Evolutionary conservation across 2,888 invertebrate genomes (phyloP).

Genomic region (Lasius fuliginosus): DNA sequence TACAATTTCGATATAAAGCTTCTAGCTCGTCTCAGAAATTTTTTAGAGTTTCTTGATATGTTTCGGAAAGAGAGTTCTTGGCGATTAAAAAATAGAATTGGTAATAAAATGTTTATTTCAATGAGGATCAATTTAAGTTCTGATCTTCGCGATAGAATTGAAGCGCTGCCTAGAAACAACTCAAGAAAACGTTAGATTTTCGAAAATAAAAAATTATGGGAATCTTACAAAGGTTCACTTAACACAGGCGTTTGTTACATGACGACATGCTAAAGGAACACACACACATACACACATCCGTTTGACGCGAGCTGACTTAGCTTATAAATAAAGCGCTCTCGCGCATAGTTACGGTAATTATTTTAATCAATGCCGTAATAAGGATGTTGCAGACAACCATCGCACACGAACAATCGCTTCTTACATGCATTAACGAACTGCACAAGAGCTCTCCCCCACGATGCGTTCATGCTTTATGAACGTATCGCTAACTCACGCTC

Average conservation of each 20-base stretch:
- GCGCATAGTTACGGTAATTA: conserved; percentile 67
- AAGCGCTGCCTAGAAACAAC: background rate
- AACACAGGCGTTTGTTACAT: conserved; percentile 51
- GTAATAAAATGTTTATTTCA: background rate
- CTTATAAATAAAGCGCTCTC: conserved; percentile 49
- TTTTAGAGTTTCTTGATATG: background rate
- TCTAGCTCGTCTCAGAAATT: background rate
- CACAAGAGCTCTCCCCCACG: conserved; percentile 60
- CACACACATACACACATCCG: background rate
- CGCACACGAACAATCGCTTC: conserved; percentile 64
- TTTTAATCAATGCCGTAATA: conserved; percentile 76
- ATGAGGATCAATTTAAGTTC: background rate
- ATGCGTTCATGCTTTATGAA: conserved; percentile 54
- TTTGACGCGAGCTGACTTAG: background rate
- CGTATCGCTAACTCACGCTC: conserved; percentile 50
- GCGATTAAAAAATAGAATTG: conserved; percentile 8
- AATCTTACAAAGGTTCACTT: conserved; percentile 1
- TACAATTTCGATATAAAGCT: background rate
- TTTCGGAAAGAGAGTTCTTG: background rate
- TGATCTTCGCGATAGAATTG: background rate
- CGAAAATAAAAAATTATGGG: conserved; percentile 11
- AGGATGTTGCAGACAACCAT: conserved; percentile 69
- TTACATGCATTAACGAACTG: conserved; percentile 65
- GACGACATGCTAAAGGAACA: conserved; percentile 26
- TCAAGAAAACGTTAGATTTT: background rate